Base-by-base conservation (phyloP, 2,888 invertebrate species). In the Drosophila quasianomalipes region DNA sequence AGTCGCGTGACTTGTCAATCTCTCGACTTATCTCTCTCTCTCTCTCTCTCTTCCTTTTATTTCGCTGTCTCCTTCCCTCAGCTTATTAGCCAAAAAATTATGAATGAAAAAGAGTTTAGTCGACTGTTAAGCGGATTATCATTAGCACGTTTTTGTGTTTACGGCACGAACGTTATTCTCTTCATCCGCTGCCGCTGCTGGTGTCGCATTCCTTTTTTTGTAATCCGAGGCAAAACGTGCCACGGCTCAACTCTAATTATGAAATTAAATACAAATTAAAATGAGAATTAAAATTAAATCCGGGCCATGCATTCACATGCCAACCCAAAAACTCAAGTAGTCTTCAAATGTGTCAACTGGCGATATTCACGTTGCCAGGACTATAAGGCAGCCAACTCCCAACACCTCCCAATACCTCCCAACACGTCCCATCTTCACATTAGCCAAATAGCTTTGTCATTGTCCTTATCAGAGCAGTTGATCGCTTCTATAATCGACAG, bases 261-360 rank as follows among this genome's bases (percentile, higher is more conserved):
- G 81, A 90, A 87, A 87, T 87, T 90, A 87, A 85, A 85, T 69
- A 68, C 72, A 73, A 79, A 88, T 87, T 87, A 79, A 84, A 85
- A 88, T 76, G 37, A 47, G 61, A 82, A 73, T 74, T 68, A 71
- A 59, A 76, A 89, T 47, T 4, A 47, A 47, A 47, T 28, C 9
- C 47, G 2, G 0, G 16, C 47, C 0, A 16, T 26, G 26, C 22
- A 70, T 55, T 63, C 57, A 57, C 60, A 33, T 63, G 63, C 22
- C 57, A 35, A 30, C 19, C 26, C 2, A 47, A 9, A 4, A 9
- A 4, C 47, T 47, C 19, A 26, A 47, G 47, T 47, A 26, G 47
- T 1, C 26, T 16, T 66, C 62, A 60, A 68, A 22, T 22, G 53
- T 62, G 60, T 66, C 62, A 60, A 68, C 47, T 58, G 60, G 61